phyloP scores from a whole-genome alignment of 2,888 invertebrate species.

The Hyppa rectilinea region DNA sequence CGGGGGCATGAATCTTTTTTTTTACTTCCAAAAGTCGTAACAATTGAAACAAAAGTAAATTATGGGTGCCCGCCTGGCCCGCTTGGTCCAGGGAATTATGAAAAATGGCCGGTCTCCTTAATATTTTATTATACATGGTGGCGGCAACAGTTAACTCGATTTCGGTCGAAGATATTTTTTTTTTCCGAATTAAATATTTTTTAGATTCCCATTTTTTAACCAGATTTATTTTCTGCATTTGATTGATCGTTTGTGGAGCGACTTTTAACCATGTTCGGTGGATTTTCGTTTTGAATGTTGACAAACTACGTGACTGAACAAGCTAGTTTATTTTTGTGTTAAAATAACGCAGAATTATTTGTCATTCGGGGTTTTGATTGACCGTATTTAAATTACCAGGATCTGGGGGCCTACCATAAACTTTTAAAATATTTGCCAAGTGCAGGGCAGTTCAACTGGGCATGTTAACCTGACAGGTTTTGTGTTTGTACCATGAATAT shows the following conservation, averaged over 20 bases:
- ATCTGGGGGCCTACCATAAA: too few relatives aligned
- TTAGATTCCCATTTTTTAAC: conserved; percentile 38
- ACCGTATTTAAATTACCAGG: conserved; percentile 1
- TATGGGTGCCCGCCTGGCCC: conserved; percentile 74
- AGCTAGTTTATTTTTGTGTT: conserved; percentile 19
- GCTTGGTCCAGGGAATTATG: conserved; percentile 80
- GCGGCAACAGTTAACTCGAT: conserved; percentile 63
- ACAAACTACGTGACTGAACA: conserved; percentile 38
- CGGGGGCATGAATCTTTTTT: conserved; percentile 82
- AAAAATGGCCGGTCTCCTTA: conserved; percentile 79
- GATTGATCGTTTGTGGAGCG: conserved; percentile 55
- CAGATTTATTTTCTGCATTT: conserved; percentile 59
- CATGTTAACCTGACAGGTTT: too few relatives aligned
- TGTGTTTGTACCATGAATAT: too few relatives aligned
- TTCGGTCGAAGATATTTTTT: conserved; percentile 56
- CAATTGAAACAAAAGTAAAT: conserved; percentile 90
- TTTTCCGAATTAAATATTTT: conserved; percentile 40
- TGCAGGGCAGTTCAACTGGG: too few relatives aligned
- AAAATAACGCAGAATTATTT: conserved; percentile 15
- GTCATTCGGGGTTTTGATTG: conserved; percentile 17
- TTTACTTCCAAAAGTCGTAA: conserved; percentile 80
- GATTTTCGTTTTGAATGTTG: conserved; percentile 40
- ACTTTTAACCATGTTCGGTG: conserved; percentile 45
- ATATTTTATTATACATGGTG: conserved; percentile 69
- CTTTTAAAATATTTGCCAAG: too few relatives aligned